phyloP scores from a whole-genome alignment of 2,888 invertebrate species.

The Drosophila recens region DNA sequence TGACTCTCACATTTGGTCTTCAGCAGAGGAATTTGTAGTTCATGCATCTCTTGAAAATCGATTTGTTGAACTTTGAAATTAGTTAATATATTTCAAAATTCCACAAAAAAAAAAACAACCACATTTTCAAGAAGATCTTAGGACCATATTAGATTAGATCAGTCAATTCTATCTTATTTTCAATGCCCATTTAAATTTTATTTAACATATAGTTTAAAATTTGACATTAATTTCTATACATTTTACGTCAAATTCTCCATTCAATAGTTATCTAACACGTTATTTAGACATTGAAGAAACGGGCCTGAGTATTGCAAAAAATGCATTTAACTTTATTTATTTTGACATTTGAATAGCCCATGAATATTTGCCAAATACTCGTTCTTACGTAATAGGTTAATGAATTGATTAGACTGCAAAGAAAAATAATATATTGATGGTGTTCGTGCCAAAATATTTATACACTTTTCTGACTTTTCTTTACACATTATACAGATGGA shows the following conservation, averaged over 20 bases:
- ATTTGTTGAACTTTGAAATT: not conserved
- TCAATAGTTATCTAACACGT: too few species aligned
- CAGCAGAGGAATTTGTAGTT: too few species aligned
- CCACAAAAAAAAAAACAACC: not conserved
- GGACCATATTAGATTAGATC: not conserved
- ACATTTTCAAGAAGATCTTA: too few species aligned
- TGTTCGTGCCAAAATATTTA: not conserved
- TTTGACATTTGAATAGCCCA: not conserved
- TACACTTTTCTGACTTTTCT: not conserved
- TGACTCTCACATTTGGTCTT: too few species aligned
- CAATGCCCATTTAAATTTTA: too few species aligned
- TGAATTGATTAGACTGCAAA: conserved; percentile 30
- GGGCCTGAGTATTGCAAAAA: not conserved
- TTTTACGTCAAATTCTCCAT: too few species aligned
- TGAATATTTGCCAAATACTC: not conserved
- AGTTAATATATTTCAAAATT: not conserved
- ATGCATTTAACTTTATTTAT: not conserved
- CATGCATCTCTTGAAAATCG: too few species aligned
- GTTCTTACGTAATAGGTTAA: conserved; percentile 22
- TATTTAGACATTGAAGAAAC: too few species aligned
- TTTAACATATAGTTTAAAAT: too few species aligned
- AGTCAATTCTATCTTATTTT: not conserved
- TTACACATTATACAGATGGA: not conserved
- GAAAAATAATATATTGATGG: not conserved
- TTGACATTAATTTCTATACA: too few species aligned